Percentiles rank a stretch among this genome's conserved stretches.
Evolutionary conservation across 2,888 invertebrate species (phyloP).

Genomic region (Synergus gifuensis): DNA sequence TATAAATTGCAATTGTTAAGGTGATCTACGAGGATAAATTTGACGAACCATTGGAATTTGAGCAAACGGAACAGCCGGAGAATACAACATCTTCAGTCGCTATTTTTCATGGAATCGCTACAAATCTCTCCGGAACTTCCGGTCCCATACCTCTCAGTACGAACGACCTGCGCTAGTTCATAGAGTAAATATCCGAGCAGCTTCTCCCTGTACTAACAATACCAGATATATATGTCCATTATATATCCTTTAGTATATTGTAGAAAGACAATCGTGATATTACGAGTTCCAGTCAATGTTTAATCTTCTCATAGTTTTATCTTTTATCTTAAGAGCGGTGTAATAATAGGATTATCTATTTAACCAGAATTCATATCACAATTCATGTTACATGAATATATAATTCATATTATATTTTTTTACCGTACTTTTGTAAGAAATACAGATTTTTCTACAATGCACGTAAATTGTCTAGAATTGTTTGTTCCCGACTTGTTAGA

Average conservation of each 20-base stretch:
- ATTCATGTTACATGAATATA: not conserved
- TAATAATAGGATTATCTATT: not conserved
- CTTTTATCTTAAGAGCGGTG: not conserved
- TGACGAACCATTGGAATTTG: conserved; percentile 14
- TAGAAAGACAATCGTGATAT: conserved; percentile 23
- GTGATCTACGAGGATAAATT: conserved; percentile 8
- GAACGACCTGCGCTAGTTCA: conserved; percentile 61
- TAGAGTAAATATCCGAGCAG: conserved; percentile 21
- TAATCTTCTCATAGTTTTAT: not conserved
- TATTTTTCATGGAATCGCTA: conserved; percentile 56
- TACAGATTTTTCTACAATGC: not conserved
- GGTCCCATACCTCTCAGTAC: conserved; percentile 62
- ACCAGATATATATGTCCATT: not conserved
- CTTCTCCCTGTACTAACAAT: conserved; percentile 1
- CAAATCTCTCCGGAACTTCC: conserved; percentile 59
- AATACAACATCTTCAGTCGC: conserved; percentile 32
- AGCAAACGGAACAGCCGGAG: not conserved
- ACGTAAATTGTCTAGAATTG: not conserved
- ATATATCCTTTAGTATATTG: not conserved
- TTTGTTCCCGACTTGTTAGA: not conserved
- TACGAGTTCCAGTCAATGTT: not conserved
- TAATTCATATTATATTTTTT: not conserved
- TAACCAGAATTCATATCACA: not conserved
- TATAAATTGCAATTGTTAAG: conserved; percentile 9
- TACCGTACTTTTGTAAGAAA: not conserved